phyloP scores from a whole-genome alignment of 2,113 vertebrate species.

The Rhabdomys dilectus region DNA sequence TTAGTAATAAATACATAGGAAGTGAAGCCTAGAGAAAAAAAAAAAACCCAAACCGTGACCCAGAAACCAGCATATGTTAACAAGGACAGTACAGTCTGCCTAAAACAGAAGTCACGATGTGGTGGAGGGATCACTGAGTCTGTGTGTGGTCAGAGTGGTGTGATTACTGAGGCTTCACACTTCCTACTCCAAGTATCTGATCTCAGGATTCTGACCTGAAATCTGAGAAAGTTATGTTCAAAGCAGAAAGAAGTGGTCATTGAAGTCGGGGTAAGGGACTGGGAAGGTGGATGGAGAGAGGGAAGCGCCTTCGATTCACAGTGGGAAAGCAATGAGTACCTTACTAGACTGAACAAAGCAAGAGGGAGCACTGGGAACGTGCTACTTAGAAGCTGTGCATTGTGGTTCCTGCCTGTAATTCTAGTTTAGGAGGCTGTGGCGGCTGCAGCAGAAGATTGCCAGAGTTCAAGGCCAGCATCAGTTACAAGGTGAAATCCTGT shows the following conservation, averaged over 20 bases:
- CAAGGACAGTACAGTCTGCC: background rate
- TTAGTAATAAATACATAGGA: background rate
- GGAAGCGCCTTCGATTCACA: rapidly evolving
- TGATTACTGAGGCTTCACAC: background rate
- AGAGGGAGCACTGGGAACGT: background rate
- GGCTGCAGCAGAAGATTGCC: background rate
- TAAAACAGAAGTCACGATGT: slow-evolving; percentile 1
- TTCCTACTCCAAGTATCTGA: too few relatives aligned
- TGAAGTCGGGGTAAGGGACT: background rate
- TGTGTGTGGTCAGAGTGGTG: background rate
- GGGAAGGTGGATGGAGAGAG: background rate
- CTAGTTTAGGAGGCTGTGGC: background rate
- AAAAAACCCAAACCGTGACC: background rate
- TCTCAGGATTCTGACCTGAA: too few relatives aligned
- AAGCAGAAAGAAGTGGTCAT: background rate
- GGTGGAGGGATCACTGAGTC: background rate
- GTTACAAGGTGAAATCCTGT: background rate
- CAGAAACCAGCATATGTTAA: background rate
- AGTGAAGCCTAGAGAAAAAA: slow-evolving; percentile 9
- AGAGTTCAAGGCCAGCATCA: background rate
- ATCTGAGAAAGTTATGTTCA: background rate
- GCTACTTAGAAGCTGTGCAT: background rate
- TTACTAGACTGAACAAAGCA: background rate
- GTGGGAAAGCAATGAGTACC: background rate
- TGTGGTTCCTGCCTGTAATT: background rate